These are phyloP conservation scores for Rhamnusium bicolor DNA, from an alignment of 2,888 invertebrate species.

Conservation along the genomic window DNA sequence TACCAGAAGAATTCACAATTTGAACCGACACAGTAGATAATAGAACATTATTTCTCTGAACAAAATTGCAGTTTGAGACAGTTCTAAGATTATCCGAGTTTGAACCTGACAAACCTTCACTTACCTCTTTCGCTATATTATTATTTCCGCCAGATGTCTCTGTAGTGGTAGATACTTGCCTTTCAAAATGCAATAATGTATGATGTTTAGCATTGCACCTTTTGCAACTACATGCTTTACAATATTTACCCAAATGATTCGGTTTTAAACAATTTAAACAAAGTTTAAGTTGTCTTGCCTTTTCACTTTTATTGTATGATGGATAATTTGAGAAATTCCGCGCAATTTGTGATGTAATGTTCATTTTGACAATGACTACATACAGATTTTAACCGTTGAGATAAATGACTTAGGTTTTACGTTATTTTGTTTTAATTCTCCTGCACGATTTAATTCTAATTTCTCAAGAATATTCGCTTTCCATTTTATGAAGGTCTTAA, in stretches of 20 bases:
- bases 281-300: too few species aligned
- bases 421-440: background rate
- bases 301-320: too few species aligned
- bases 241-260: slow-evolving; percentile 19
- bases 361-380: background rate
- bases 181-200: slow-evolving; percentile 15
- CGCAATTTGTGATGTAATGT: slow-evolving; percentile 25
- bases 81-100: too few species aligned
- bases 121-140: background rate
- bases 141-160: background rate
- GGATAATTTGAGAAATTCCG: slow-evolving; percentile 16
- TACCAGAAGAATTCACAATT: too few species aligned
- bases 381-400: background rate
- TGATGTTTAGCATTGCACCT: slow-evolving; percentile 15
- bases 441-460: background rate
- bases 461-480: slow-evolving; percentile 25
- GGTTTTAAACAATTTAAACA: too few species aligned
- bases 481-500: slow-evolving; percentile 27
- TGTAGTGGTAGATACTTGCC: background rate
- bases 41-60: background rate
- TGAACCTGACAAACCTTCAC: too few species aligned
- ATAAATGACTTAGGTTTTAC: background rate
- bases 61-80: background rate
- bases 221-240: background rate
- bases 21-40: too few species aligned